Evolutionary conservation across 2,797 vertebrate genomes (phyloP).

Genomic region (Crocodylus rhombifer): DNA sequence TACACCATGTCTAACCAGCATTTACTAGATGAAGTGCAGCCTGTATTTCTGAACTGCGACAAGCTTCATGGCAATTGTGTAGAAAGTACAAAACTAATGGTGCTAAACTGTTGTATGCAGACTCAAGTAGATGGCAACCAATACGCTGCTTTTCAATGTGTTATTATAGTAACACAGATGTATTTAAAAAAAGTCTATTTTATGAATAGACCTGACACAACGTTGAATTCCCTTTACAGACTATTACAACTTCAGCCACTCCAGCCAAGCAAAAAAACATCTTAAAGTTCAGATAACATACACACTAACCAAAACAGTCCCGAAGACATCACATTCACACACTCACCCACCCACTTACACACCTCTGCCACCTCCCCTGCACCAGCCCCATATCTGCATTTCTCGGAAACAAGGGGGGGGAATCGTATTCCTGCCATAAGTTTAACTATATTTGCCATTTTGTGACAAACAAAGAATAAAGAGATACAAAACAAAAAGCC

Average conservation of each 20-base stretch:
- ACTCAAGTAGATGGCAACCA: background rate
- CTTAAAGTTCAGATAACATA: background rate
- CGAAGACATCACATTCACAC: background rate
- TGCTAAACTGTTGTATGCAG: background rate
- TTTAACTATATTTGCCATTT: background rate
- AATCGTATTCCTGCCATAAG: background rate
- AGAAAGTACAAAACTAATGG: too few species aligned
- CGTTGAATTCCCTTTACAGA: background rate
- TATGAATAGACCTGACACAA: background rate
- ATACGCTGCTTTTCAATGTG: fast-evolving
- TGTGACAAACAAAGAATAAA: background rate
- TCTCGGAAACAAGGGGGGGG: too few species aligned
- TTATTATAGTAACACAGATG: background rate
- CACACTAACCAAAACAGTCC: background rate
- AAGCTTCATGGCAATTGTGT: background rate
- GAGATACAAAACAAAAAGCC: background rate
- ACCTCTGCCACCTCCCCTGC: too few species aligned
- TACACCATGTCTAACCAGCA: fast-evolving
- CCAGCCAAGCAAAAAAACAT: background rate
- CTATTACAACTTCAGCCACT: background rate
- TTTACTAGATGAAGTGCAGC: fast-evolving
- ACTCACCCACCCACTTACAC: too few species aligned
- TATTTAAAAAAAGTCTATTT: background rate
- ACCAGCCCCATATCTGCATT: too few species aligned
- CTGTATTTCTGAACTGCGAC: fast-evolving